Percentiles rank a stretch among this genome's conserved stretches.
These are phyloP conservation scores for Eupithecia pulchellata DNA, from an alignment of 2,888 invertebrate species.

Conservation along the genomic window DNA sequence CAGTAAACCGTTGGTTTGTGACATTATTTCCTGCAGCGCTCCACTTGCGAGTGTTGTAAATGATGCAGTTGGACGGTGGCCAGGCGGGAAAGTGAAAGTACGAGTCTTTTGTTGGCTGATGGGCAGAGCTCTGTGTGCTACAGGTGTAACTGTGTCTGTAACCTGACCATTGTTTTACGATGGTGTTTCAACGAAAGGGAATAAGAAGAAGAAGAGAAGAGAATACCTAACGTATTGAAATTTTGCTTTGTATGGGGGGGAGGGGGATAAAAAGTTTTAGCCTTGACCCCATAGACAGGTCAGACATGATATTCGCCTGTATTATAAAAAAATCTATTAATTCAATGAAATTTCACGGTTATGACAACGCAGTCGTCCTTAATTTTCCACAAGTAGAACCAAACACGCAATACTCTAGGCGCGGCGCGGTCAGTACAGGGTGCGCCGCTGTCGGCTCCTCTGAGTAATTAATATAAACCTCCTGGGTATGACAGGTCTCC, in stretches of 20 bases:
- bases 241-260: no score
- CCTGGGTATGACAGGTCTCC: not conserved
- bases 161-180: not conserved
- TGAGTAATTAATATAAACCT: slow-evolving; percentile 21
- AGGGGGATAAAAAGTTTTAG: no score
- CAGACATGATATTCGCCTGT: not conserved
- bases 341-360: not conserved
- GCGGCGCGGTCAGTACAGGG: slow-evolving; percentile 20
- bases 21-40: not conserved
- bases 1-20: not conserved
- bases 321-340: not conserved
- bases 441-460: slow-evolving; percentile 19
- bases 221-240: not conserved
- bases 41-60: slow-evolving; percentile 2
- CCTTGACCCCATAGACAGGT: not conserved
- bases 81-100: slow-evolving; percentile 8
- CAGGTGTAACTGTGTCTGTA: not conserved
- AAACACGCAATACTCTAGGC: slow-evolving; percentile 28
- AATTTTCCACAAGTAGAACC: slow-evolving; percentile 11
- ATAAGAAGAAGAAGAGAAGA: no score
- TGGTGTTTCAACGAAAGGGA: not conserved
- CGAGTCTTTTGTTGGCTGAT: not conserved
- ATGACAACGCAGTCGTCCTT: not conserved
- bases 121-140: not conserved
- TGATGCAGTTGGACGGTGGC: not conserved